Evolutionary conservation across 2,797 vertebrate species (phyloP).

Genomic region (Mormyrops attenuatus): DNA sequence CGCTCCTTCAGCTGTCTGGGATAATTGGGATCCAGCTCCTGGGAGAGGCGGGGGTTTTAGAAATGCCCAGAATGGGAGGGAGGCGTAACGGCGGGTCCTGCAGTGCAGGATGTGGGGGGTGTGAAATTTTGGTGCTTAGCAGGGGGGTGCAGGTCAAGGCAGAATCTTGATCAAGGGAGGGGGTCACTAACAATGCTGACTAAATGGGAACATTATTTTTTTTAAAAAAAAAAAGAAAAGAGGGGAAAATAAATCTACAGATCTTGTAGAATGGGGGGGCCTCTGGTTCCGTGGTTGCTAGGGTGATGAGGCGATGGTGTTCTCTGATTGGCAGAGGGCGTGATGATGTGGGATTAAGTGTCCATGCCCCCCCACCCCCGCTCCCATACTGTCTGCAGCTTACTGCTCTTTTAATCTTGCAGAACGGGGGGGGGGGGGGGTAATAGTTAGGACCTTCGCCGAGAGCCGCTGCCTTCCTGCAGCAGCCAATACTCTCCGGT

Average conservation of each 20-base stretch:
- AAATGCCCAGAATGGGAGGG: conserved; percentile 36
- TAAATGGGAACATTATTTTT: conserved; percentile 30
- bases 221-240: neutral
- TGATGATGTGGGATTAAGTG: conserved; percentile 64
- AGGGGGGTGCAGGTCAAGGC: conserved; percentile 29
- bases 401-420: conserved; percentile 64
- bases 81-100: neutral
- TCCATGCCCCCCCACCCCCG: conserved; percentile 1
- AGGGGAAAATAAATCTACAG: conserved; percentile 25
- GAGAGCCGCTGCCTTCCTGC: conserved; percentile 55
- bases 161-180: conserved; percentile 29
- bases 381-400: conserved; percentile 56
- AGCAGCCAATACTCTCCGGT: conserved; percentile 46
- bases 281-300: conserved; percentile 44
- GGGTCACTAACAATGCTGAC: conserved; percentile 40
- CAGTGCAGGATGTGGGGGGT: neutral
- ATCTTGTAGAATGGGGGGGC: neutral
- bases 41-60: conserved; percentile 38
- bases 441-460: conserved; percentile 64
- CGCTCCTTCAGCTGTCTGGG: conserved; percentile 38
- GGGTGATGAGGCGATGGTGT: conserved; percentile 56
- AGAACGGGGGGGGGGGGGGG: conserved; percentile 38
- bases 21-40: conserved; percentile 47
- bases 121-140: conserved; percentile 22
- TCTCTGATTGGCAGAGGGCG: conserved; percentile 60